Base-by-base conservation (phyloP, 2,888 invertebrate species). In the Psococerastis gibbosa region DNA sequence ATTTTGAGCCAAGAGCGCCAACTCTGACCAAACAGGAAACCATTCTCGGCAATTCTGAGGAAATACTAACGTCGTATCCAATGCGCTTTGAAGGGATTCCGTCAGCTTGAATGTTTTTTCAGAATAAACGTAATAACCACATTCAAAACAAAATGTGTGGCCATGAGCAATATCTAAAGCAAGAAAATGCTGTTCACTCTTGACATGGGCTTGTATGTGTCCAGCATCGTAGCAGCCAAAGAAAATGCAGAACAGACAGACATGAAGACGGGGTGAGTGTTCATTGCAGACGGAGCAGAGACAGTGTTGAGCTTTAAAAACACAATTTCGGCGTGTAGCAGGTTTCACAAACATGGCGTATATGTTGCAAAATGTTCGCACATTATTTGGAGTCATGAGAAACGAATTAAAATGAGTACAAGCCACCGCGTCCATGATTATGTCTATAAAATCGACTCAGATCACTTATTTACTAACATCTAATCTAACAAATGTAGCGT, bases 141-240 rank as follows among this genome's bases (percentile, higher is more conserved):
- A 97, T 55, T 76, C 74, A 56, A 78, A 77, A 62, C 97, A 97
- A 61, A 79, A 80, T 8, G 95, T 69, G 59, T 85, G 81, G 35
- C 94, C 94, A 62, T 84, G 87, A 44, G 73, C 74, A 42, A 94
- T 63, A 58, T 95, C 94, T 53, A 94, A 71, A 46, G 87, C 82
- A 51, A 92, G 68, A 55, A 73, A 72, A 61, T 94, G 94, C 54
- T 81, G 78, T 55, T 79, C 80, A 35, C 68, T 68, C 56, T 76
- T 78, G 41, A 79, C 75, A 66, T 95, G 94, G 44, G 84, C 79
- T 54, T 80, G 75, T 51, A 91, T 85, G 59, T 94, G 94, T 45
- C 76, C 71, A 17, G 73, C 74, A 18, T 55, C 59, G 53, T 83
- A 83, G 60, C 95, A 95, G 43, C 85, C 94, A 62, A 95, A 91